phyloP scores from a whole-genome alignment of 2,113 vertebrate genomes.

The Neolamprologus caudopunctatus region DNA sequence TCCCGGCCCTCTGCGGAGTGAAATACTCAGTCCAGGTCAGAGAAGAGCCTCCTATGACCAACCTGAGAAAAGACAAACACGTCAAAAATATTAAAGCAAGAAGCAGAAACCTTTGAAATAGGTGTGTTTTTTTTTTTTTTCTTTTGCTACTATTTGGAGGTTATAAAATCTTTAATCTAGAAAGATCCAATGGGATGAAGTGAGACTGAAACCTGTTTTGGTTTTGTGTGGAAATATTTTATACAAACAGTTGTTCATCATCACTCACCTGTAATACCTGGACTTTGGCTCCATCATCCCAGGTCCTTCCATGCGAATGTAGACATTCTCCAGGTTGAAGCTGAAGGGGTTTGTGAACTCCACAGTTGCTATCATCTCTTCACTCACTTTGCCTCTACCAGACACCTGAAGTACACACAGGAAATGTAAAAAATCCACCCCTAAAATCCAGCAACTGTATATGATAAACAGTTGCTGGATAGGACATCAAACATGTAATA shows the following conservation, averaged over 20 bases:
- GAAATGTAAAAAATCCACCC: neutral
- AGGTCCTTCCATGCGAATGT: slow-evolving; percentile 80
- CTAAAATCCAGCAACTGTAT: neutral
- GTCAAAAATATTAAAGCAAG: rapidly evolving
- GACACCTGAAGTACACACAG: slow-evolving; percentile 38
- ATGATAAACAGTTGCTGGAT: neutral
- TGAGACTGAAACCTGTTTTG: rapidly evolving
- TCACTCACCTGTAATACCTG: slow-evolving; percentile 78
- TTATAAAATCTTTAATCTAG: neutral
- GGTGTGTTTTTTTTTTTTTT: rapidly evolving
- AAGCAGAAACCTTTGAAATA: rapidly evolving
- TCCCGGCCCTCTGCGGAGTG: slow-evolving; percentile 67
- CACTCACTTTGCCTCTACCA: slow-evolving; percentile 57
- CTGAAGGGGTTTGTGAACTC: slow-evolving; percentile 87
- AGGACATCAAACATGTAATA: neutral
- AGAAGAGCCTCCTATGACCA: slow-evolving; percentile 69
- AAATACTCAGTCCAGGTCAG: slow-evolving; percentile 79
- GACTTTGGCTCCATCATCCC: slow-evolving; percentile 68
- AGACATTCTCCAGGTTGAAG: slow-evolving; percentile 72
- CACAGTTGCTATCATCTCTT: slow-evolving; percentile 74
- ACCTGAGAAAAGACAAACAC: slow-evolving; percentile 52
- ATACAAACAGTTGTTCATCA: neutral
- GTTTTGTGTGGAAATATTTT: neutral
- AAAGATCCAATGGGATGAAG: no score
- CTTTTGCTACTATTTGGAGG: rapidly evolving